phyloP scores from a whole-genome alignment of 2,888 invertebrate genomes.

The Cerceris ruficornis region DNA sequence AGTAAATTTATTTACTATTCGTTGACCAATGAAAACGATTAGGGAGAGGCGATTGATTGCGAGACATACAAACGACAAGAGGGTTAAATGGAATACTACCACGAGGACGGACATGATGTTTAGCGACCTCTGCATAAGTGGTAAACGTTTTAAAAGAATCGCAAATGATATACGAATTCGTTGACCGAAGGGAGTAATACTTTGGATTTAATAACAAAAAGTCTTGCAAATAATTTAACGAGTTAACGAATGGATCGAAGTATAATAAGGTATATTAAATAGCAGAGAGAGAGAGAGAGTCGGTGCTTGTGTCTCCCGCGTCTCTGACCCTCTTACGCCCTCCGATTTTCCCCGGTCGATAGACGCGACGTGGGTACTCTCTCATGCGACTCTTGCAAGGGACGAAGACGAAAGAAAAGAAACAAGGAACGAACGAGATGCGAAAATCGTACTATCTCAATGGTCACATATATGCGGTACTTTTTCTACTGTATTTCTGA shows the following conservation, averaged over 20 bases:
- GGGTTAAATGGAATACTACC: constrained; percentile 35
- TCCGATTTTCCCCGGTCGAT: constrained; percentile 65
- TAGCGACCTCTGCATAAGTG: constrained; percentile 55
- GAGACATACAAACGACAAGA: background rate
- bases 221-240: background rate
- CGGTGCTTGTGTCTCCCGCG: constrained; percentile 44
- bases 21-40: background rate
- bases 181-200: constrained; percentile 11
- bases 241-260: background rate
- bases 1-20: background rate
- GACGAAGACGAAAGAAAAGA: constrained; percentile 27
- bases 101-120: constrained; percentile 42
- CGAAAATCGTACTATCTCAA: constrained; percentile 7
- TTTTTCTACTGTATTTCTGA: constrained; percentile 20
- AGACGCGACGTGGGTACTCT: constrained; percentile 54
- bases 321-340: constrained; percentile 63
- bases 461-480: constrained; percentile 1
- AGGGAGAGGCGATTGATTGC: background rate
- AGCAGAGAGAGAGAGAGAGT: constrained; percentile 24
- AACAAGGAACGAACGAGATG: constrained; percentile 1
- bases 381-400: constrained; percentile 23
- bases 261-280: background rate
- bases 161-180: constrained; percentile 29
- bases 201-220: too few species aligned
- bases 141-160: constrained; percentile 40